Base-by-base conservation (phyloP, 2,113 vertebrate species). In the Anas platyrhynchos region DNA sequence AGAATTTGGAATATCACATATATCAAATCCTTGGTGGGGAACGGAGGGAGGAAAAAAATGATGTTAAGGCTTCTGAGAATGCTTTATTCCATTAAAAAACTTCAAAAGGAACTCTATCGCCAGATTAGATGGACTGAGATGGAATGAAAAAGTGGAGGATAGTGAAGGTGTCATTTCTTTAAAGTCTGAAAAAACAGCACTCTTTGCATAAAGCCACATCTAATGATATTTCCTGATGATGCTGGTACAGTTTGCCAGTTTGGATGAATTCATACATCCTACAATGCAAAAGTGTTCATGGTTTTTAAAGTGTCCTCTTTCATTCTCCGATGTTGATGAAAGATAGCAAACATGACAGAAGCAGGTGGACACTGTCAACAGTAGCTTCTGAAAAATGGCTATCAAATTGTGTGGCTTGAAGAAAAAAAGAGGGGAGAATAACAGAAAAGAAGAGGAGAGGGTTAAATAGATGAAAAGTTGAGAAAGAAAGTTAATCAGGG, bases 341-440 rank as follows among this genome's bases (percentile, higher is more conserved):
- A 92, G 73, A 46, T 14, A 84, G 14, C 7, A 69, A 88, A 68
- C 72, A 92, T 78, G 76, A 88, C 56, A 88, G 76, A 66, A 83
- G 22, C 66, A 92, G 61, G 83, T 93, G 91, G 58, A 44, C 63
- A 38, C 20, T 89, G 75, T 89, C 75, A 89, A 65, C 29, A 61
- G 66, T 36, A 83, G 12, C 15, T 83, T 62, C 79, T 73, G 32
- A 62, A 88, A 72, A 91, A 52, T 29, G 56, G 26, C 25, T 67
- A 67, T 62, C 41, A 86, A 65, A 18, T 66, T 76, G 2, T 61
- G 34, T 65, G 29, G 23, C 18, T 75, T 89, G 43, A 85, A 75
- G 56, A 92, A 31, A 61, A 32, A 32, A 54, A 15, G 46, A 23
- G 9, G 18, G 6, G 44, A n/a, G n/a, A 13, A 67, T 36, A 46